Base-by-base conservation (phyloP, 2,888 invertebrate species). In the Liopterus haemorrhoidalis region DNA sequence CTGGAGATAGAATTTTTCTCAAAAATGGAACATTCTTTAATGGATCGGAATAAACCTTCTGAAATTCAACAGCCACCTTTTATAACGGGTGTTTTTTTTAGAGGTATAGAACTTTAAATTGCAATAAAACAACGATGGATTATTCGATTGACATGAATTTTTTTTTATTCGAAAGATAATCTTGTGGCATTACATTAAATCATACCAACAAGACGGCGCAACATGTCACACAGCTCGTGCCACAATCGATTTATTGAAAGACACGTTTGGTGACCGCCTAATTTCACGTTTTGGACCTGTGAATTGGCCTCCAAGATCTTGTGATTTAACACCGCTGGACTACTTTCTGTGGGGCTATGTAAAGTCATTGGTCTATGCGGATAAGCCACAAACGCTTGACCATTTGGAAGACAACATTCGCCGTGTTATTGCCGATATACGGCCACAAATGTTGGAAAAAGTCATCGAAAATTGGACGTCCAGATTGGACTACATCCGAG, bases 351-450 rank as follows among this genome's bases (percentile, higher is more conserved):
- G 41, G 25, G 16, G 27, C 2, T 2, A 39, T 22, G 31, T 28
- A 16, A 41, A 41, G 41, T 33, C 12, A 2, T 3, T 18, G 6
- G 37, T 22, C 28, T 33, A 41, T 12, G 24, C 33, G 2, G 32
- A 33, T 41, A 41, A 33, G 9, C 25, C 33, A 45, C 2, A 30
- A 28, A 45, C 21, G 21, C n/a, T 31, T 22, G 31, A 22, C 32
- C 2, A 39, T 22, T 45, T 45, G 40, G 40, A 45, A 41, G 40
- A 30, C 22, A 30, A 45, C 38, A 40, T 27, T 40, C 4, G 16
- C 25, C 15, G 24, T 21, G 33, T 35, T 43, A 45, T 43, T 43
- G 28, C 37, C 27, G 37, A 31, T 41, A 45, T 41, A 41, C 32
- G 39, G 30, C 45, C 37, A 15, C 40, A 41, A 32, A 2, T 28